Conservation (phyloP, 2,888 invertebrate species). For the Lottia gigantea region DNA sequence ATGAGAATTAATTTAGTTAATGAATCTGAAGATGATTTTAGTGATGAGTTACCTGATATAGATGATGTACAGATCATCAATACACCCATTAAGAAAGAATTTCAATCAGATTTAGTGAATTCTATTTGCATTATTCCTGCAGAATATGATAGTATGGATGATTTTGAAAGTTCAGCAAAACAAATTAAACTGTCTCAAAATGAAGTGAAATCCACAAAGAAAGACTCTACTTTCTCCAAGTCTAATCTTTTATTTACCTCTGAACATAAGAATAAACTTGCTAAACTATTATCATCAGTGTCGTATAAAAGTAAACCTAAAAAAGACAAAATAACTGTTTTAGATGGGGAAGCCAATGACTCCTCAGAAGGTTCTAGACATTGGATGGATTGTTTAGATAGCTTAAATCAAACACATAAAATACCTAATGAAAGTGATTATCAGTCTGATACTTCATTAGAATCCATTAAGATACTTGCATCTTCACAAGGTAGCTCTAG, state of each 20-base stretch:
- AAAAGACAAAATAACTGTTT: neutral
- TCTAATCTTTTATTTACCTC: neutral
- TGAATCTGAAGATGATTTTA: constrained; percentile 17
- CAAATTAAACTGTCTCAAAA: neutral
- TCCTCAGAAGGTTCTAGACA: constrained; percentile 12
- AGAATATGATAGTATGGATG: neutral
- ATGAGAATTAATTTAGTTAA: no score
- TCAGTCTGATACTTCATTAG: neutral
- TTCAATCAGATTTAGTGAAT: neutral
- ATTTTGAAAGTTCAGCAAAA: neutral
- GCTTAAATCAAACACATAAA: constrained; percentile 1
- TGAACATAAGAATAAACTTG: neutral
- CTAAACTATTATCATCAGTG: neutral
- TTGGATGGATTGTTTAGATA: constrained; percentile 11
- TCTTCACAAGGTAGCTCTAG: neutral
- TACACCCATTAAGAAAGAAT: neutral
- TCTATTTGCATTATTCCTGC: neutral
- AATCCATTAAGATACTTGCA: neutral
- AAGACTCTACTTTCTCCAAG: neutral
- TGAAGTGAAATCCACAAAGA: neutral
- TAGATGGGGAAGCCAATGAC: neutral
- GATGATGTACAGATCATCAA: constrained; percentile 6
- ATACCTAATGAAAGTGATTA: neutral
- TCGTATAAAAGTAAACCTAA: neutral
- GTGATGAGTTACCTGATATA: constrained; percentile 20